Evolutionary conservation across 2,888 invertebrate genomes (phyloP).

Genomic region (Tipula helvola): DNA sequence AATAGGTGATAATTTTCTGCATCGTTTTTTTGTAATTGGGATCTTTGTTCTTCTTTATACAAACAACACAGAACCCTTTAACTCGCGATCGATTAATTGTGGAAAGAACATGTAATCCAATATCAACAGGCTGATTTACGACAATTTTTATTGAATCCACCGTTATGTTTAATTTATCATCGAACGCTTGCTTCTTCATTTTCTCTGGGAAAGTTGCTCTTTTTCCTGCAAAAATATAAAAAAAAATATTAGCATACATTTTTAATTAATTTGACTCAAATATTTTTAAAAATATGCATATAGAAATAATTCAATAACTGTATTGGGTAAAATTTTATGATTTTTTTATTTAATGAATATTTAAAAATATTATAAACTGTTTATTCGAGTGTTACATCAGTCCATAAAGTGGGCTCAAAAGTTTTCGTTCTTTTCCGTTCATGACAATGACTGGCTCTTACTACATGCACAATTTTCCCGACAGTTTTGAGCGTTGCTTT

Average conservation of each 20-base stretch:
- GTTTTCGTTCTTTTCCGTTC: conserved; percentile 19
- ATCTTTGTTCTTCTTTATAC: conserved; percentile 23
- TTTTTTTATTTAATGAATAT: neutral
- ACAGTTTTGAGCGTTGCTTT: conserved; percentile 26
- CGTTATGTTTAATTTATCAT: neutral
- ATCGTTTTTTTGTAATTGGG: conserved; percentile 18
- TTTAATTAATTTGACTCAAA: neutral
- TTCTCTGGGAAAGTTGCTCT: neutral
- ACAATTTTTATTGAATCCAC: neutral
- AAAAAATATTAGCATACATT: neutral
- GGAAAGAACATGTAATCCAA: neutral
- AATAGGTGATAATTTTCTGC: conserved; percentile 28
- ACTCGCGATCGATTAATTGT: conserved; percentile 27
- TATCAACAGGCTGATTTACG: neutral
- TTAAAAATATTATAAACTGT: neutral
- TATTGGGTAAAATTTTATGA: neutral
- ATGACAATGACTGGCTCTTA: conserved; percentile 29
- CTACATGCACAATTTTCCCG: conserved; percentile 22
- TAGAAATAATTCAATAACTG: neutral
- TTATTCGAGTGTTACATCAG: conserved; percentile 9
- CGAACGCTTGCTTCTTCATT: neutral
- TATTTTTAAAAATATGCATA: neutral
- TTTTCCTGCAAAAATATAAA: neutral
- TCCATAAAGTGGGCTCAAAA: conserved; percentile 20
- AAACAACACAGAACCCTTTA: conserved; percentile 31